Evolutionary conservation across 1,140 invertebrate species (phyloP), one percentile per base, ranked within the genome.

Genomic region (Bilobella aurantiaca): DNA sequence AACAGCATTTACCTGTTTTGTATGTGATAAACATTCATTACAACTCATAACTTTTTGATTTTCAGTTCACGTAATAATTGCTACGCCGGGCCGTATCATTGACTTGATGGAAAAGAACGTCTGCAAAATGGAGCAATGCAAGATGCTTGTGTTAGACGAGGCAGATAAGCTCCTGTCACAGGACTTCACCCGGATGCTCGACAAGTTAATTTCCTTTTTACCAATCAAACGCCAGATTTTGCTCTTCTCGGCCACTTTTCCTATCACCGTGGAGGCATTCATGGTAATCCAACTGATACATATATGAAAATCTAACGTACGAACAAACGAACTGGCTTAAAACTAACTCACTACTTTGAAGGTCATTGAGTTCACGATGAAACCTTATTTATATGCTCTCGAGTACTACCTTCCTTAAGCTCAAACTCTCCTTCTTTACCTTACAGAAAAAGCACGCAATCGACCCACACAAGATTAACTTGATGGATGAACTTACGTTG

Each of bases 81-180:
- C 97, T 57, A 99, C 96, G 70, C 97, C 97, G 69, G 97, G 97
- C 74, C 86, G 97, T 80, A 98, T 99, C 80, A 85, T 99, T 75
- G 97, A 99, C 86, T 85, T 99, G 75, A 97, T 99, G 90, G 96
- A 99, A 79, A 99, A 99, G 80, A 89, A 93, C 78, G 91, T 99
- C 73, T 95, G 96, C 21, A 86, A 91, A 77, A 93, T 97, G 85
- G 88, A 94, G 71, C 85, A 94, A 70, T 99, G 96, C 83, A 88
- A 88, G 79, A 96, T 95, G 79, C 82, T 99, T 74, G 94, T 99
- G 73, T 83, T 99, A 73, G 97, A 99, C 82, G 97, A 99, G 74
- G 96, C 96, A 72, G 96, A 99, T 79, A 99, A 99, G 81, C 83
- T 99, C 70, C 83, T 99, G 62, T 98, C 95, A 69, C 94, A 98